phyloP scores from a whole-genome alignment of 2,888 invertebrate genomes.

The Volucella zonaria region DNA sequence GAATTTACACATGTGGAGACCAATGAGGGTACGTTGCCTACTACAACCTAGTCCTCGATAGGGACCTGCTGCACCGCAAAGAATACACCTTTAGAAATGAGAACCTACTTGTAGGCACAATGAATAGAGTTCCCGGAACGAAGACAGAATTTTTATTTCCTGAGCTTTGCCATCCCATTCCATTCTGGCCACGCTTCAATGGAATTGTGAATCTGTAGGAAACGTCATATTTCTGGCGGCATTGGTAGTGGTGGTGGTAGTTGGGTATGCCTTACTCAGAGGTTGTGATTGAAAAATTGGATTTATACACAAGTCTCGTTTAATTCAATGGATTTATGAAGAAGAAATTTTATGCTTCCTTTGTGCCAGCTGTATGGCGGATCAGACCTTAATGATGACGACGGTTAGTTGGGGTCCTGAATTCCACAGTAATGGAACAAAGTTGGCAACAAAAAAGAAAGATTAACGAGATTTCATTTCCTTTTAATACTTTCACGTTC shows the following conservation, averaged over 20 bases:
- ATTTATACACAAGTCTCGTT: conserved; percentile 27
- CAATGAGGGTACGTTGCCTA: background rate
- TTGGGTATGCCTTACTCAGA: background rate
- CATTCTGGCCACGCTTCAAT: background rate
- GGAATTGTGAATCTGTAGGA: background rate
- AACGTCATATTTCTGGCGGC: conserved; percentile 1
- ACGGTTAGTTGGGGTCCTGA: conserved; percentile 6
- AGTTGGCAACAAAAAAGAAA: conserved; percentile 1
- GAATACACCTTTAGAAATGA: background rate
- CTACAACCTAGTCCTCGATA: background rate
- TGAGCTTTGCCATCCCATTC: background rate
- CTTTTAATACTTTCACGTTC: conserved; percentile 5
- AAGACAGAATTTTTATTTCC: conserved; percentile 8
- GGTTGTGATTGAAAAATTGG: conserved; percentile 43
- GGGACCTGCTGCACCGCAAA: background rate
- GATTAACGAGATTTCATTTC: conserved; percentile 35
- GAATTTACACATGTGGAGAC: conserved; percentile 1
- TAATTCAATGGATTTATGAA: conserved; percentile 29
- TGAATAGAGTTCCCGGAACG: background rate
- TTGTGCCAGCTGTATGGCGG: conserved; percentile 11
- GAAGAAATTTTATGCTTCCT: conserved; percentile 31
- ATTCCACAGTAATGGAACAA: conserved; percentile 23
- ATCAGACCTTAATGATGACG: conserved; percentile 28
- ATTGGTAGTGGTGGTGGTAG: conserved; percentile 8
- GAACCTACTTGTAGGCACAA: background rate